Base-by-base conservation (phyloP, 2,888 invertebrate species). In the Drosophila quinaria region DNA sequence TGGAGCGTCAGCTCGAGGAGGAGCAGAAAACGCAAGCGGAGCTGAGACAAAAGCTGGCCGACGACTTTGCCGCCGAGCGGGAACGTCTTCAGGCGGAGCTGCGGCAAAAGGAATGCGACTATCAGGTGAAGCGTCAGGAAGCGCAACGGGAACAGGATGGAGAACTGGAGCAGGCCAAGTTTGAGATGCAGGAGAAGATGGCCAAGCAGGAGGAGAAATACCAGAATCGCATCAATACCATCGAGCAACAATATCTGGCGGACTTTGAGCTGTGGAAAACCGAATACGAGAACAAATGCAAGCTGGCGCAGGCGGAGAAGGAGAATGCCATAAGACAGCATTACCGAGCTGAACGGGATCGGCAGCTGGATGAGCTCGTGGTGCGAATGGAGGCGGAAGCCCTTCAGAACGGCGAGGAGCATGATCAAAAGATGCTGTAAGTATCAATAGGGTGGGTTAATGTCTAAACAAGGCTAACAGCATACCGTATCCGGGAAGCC, bases 331-430 rank as follows among this genome's bases (percentile, higher is more conserved):
- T 97, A 82, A 92, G 95, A 2, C 95, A 96, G 31, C 95, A 96
- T 77, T 95, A 95, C 89, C 95, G 95, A 90, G 94, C 94, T 54
- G 97, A 97, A 89, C 93, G 97, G 63, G 97, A 97, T 92, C 94
- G 94, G 50, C 97, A 97, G 93, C 96, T 97, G 59, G 97, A 97
- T 71, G 91, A 90, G 11, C 91, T 93, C 52, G 92, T 93, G 13
- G 89, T 89, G 17, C 90, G 92, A 66, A 92, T 93, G 91, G 93
- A 93, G 74, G 86, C 91, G 0, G 93, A 93, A 73, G 89, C 92
- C 0, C 55, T 90, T 39, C 91, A 93, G 66, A 85, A 77, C 46
- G 86, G 87, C 42, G 91, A 92, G 54, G 93, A 93, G 25, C 92
- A 90, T 65, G 92, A 93, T 13, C 77, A 80, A 31, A 93, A 93